Evolutionary conservation across 2,113 vertebrate species (phyloP).

Genomic region (Rhynchopsitta pachyrhyncha): DNA sequence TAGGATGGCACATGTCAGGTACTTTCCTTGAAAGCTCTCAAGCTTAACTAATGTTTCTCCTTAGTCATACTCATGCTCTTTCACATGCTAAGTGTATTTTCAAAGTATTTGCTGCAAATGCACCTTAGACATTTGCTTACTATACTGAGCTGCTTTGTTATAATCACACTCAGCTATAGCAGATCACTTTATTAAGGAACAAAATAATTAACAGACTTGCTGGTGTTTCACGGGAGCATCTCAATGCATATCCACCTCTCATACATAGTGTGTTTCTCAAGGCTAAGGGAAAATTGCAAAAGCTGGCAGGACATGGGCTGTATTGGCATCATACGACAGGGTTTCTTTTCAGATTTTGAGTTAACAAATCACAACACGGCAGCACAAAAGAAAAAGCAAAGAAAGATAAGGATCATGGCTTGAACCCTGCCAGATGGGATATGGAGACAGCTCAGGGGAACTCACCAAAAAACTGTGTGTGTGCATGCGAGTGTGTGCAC

Average conservation of each 20-base stretch:
- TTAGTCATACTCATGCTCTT: not conserved
- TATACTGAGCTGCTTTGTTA: not conserved
- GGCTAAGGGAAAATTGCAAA: not conserved
- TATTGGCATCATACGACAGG: not conserved
- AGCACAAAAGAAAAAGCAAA: not conserved
- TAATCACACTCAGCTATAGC: not conserved
- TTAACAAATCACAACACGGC: not conserved
- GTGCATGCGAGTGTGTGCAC: not conserved
- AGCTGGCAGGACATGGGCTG: not conserved
- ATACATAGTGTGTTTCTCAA: not conserved
- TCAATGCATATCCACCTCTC: not conserved
- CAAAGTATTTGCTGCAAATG: not conserved
- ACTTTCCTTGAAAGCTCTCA: not conserved
- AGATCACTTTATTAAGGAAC: not conserved
- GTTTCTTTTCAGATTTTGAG: not conserved
- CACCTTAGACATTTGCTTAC: not conserved
- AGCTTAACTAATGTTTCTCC: not conserved
- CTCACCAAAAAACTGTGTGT: not conserved
- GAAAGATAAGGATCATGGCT: not conserved
- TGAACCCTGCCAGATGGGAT: conserved; percentile 34
- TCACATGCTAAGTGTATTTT: not conserved
- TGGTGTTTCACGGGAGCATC: not conserved
- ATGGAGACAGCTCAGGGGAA: not conserved
- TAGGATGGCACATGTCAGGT: not conserved
- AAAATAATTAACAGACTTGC: not conserved